Base-by-base conservation (phyloP, 2,113 vertebrate species). In the Progne subis region DNA sequence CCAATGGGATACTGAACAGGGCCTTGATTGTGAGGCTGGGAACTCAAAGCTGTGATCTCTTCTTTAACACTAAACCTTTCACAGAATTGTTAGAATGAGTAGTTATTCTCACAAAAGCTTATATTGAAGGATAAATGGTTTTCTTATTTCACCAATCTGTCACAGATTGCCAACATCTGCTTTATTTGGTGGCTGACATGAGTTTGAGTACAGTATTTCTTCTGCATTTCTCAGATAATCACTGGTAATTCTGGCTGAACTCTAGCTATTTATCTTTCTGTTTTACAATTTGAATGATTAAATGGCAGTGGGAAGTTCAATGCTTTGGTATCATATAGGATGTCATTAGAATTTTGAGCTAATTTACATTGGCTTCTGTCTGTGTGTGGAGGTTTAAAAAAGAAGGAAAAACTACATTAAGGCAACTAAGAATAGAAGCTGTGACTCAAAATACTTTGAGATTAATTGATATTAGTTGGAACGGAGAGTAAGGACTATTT, bases 341-440 rank as follows among this genome's bases (percentile, higher is more conserved):
- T 50, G 34, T 49, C 34, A 59, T 95, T 84, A 75, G 43, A 93
- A 65, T 69, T 79, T 53, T 49, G 46, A 63, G 6, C 55, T 44
- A n/a, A 75, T 71, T 90, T 91, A 47, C 1, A 0, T 82, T 90
- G 75, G 64, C 75, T 87, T 88, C 44, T 80, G 25, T 60, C 52
- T 71, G 5, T 50, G 5, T 52, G 34, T 85, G 20, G 12, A 65
- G 17, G 29, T 78, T 60, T 55, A 32, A 71, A 77, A 77, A 76
- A 28, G 26, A 92, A 84, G 8, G 18, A 64, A 77, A 93, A 83
- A 32, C 25, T 82, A 11, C 37, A 41, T 67, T 44, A 82, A 81
- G 32, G 9, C 39, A 80, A 43, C 68, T 82, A 96, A 96, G 49
- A 90, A 91, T 60, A 96, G 89, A 88, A 86, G 11, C 32, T 74